Evolutionary conservation across 2,113 vertebrate species (phyloP).

Genomic region (Platysternon megacephalum): DNA sequence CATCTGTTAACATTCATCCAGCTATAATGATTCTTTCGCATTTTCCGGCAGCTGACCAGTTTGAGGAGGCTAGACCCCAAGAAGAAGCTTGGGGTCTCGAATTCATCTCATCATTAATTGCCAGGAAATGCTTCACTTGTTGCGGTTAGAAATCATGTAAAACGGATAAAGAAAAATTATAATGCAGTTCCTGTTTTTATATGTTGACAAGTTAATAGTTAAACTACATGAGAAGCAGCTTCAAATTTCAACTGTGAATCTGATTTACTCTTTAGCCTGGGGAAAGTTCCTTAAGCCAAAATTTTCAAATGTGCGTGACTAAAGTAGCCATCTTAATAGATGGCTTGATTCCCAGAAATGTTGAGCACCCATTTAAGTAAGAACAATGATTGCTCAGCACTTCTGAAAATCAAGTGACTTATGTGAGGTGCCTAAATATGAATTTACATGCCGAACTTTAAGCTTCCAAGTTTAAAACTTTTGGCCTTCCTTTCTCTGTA

Average conservation of each 20-base stretch:
- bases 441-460: constrained; percentile 4
- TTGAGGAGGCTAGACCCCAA: neutral
- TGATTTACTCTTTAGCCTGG: neutral
- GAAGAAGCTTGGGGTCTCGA: neutral
- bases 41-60: neutral
- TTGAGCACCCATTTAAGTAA: neutral
- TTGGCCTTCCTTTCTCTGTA: neutral
- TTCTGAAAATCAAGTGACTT: neutral
- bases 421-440: neutral
- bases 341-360: neutral
- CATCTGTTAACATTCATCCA: neutral
- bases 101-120: neutral
- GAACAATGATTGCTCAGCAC: neutral
- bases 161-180: neutral
- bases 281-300: neutral
- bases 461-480: neutral
- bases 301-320: neutral
- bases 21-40: neutral
- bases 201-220: neutral
- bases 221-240: neutral
- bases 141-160: neutral
- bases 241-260: neutral
- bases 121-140: neutral
- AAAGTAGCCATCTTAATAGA: neutral
- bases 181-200: neutral